These are phyloP conservation scores for Microctenopoma stevenorrisi DNA, from an alignment of 2,797 vertebrate species.

Conservation along the genomic window DNA sequence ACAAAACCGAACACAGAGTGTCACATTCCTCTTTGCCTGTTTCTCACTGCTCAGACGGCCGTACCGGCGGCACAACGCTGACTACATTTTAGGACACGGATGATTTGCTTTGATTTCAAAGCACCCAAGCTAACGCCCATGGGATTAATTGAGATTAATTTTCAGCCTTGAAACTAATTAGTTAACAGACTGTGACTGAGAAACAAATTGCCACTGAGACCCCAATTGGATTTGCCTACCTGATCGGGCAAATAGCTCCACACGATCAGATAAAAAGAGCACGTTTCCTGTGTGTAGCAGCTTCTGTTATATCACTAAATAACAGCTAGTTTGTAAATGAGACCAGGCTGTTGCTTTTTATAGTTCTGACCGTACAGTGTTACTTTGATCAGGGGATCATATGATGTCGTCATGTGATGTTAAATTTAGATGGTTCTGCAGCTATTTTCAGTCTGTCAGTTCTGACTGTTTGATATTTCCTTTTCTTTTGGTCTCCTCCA, in stretches of 20 bases:
- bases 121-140: constrained; percentile 58
- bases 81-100: constrained; percentile 68
- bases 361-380: not conserved
- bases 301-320: constrained; percentile 26
- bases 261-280: constrained; percentile 59
- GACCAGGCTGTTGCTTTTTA: constrained; percentile 4
- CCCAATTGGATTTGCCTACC: constrained; percentile 76
- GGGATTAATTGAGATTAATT: constrained; percentile 81
- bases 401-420: constrained; percentile 31
- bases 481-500: not conserved
- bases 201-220: constrained; percentile 76
- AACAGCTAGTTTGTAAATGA: constrained; percentile 2
- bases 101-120: constrained; percentile 70
- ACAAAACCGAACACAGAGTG: not conserved
- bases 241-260: constrained; percentile 58
- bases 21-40: not conserved
- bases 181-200: constrained; percentile 75
- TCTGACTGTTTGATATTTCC: constrained; percentile 18
- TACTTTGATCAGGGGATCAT: constrained; percentile 30
- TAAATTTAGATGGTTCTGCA: constrained; percentile 47
- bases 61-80: constrained; percentile 19
- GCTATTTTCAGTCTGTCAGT: constrained; percentile 49
- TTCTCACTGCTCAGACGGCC: constrained; percentile 13
- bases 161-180: constrained; percentile 76
- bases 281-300: constrained; percentile 37